Evolutionary conservation across 2,888 invertebrate species (phyloP), one percentile per base, ranked within the genome.

Genomic region (Epinotia brunnichana): DNA sequence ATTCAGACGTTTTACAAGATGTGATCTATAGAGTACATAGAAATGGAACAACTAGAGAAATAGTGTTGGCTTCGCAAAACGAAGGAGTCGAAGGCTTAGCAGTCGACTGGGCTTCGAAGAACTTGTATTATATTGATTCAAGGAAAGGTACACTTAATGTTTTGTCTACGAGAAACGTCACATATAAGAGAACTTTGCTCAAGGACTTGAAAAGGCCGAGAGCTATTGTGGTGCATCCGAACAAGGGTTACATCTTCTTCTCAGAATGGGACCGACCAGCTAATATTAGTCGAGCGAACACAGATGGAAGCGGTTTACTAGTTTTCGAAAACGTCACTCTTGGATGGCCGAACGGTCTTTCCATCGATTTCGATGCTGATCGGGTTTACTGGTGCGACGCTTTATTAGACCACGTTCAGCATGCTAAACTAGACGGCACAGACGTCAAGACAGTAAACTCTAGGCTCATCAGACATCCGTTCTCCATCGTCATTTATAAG

Each of bases 381-480:
- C 94, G 98, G 15, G 94, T 99, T 0, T 99, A 99, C 89, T 99
- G 99, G 99, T 99, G 98, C 83, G 99, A 99, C 85, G 99, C 99
- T 3, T 90, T 98, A 2, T 93, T 99, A 9, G 99, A 99, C 88
- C 98, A 99, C 88, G 98, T 99, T 0, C 99, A 99, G 83, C 98
- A 99, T 85, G 96, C 98, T 0, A 96, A 96, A 80, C 93, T 99
- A 4, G 98, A 99, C 84, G 99, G 99, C 0, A 96, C 95, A 0
- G 98, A 99, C 85, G 97, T 99, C 0, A 96, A 95, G 80, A 99
- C 98, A 0, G 96, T 99, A 0, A 97, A 96, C 81, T 98, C 98
- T 0, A 94, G 96, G 64, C 90, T 98, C 11, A 98, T 97, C 69
- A 94, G 96, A 68, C 98, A 97, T 94, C 98, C 98, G 0, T 98